Evolutionary conservation across 2,888 invertebrate species (phyloP).

Genomic region (Sipha maydis): DNA sequence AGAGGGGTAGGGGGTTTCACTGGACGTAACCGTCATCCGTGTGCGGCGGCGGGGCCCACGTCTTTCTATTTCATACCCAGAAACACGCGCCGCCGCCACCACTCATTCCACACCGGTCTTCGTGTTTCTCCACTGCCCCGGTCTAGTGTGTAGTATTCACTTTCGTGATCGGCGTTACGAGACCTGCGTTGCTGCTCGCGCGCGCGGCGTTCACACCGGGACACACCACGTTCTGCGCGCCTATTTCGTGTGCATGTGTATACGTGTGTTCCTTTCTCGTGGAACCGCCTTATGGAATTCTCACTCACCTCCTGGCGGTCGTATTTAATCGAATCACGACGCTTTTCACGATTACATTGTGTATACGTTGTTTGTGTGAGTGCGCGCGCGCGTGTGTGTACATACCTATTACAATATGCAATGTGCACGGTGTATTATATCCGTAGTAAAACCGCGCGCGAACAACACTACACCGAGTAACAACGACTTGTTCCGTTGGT

Average conservation of each 20-base stretch:
- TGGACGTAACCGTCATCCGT: slow-evolving; percentile 62
- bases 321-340: slow-evolving; percentile 46
- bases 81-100: slow-evolving; percentile 38
- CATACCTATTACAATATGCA: slow-evolving; percentile 28
- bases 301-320: slow-evolving; percentile 5
- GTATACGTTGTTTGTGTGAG: neutral
- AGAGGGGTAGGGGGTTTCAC: slow-evolving; percentile 20
- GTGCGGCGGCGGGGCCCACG: slow-evolving; percentile 56
- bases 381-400: neutral
- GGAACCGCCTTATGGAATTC: slow-evolving; percentile 20
- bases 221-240: neutral
- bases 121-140: slow-evolving; percentile 2
- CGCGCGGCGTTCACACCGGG: slow-evolving; percentile 51
- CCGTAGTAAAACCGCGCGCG: neutral
- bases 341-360: slow-evolving; percentile 29
- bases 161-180: slow-evolving; percentile 58
- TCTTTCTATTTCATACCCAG: slow-evolving; percentile 55
- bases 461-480: too few species aligned
- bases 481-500: too few species aligned
- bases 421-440: neutral
- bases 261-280: neutral
- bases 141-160: slow-evolving; percentile 26
- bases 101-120: slow-evolving; percentile 1
- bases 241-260: too few species aligned
- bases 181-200: slow-evolving; percentile 5